Evolutionary conservation across 2,888 invertebrate genomes (phyloP).

Genomic region (Cerastoderma edule): DNA sequence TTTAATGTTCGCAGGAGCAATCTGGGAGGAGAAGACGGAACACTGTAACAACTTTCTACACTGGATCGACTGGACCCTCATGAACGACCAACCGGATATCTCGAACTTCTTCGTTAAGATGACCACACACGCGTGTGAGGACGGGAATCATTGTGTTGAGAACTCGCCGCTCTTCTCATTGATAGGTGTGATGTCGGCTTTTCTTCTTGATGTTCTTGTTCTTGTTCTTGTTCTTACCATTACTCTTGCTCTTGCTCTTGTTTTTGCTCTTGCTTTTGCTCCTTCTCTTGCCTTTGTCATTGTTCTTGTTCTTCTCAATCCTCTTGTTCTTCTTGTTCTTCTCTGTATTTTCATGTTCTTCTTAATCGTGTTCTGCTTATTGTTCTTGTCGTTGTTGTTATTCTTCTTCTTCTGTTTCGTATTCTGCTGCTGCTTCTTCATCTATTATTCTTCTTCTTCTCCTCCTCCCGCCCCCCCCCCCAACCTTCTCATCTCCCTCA

Average conservation of each 20-base stretch:
- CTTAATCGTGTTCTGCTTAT: neutral
- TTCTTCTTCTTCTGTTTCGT: too few species aligned
- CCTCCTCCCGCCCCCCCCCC: too few species aligned
- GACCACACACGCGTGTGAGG: slow-evolving; percentile 63
- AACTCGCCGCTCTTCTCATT: slow-evolving; percentile 69
- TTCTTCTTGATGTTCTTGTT: neutral
- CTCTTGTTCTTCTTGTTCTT: neutral
- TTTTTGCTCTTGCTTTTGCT: too few species aligned
- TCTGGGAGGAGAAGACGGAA: slow-evolving; percentile 65
- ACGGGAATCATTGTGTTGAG: slow-evolving; percentile 68
- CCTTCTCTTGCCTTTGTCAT: too few species aligned
- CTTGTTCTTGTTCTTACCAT: neutral
- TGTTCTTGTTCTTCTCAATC: too few species aligned
- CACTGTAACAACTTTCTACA: slow-evolving; percentile 74
- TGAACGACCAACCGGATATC: slow-evolving; percentile 59
- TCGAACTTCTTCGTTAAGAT: slow-evolving; percentile 69
- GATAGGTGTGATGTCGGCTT: slow-evolving; percentile 58
- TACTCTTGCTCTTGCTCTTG: too few species aligned
- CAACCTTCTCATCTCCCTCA: too few species aligned
- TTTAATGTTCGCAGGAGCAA: slow-evolving; percentile 52
- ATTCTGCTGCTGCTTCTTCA: too few species aligned
- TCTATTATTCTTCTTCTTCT: too few species aligned
- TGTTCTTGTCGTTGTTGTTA: neutral
- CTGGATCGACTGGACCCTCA: slow-evolving; percentile 69
- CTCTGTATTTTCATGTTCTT: neutral